Conservation (phyloP, 2,888 invertebrate species). For the Cryptocephalus primarius region DNA sequence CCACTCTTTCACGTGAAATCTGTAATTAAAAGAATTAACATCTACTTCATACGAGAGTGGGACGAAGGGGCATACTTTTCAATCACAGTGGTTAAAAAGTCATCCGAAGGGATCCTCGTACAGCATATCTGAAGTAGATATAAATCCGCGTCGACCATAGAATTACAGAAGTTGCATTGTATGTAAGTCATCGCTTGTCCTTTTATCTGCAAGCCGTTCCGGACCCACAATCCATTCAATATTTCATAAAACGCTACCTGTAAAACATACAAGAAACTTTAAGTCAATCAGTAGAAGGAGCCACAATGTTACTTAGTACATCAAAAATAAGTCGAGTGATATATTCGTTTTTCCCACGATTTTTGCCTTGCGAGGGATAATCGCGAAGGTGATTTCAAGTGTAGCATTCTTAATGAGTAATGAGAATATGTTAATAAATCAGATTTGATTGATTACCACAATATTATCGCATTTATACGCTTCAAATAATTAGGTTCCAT, state of each 20-base stretch:
- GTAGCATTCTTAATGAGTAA: too few relatives aligned
- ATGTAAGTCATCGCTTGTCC: slow-evolving; percentile 99
- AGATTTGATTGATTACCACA: too few relatives aligned
- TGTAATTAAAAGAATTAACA: slow-evolving; percentile 26
- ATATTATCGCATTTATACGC: too few relatives aligned
- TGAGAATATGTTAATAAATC: too few relatives aligned
- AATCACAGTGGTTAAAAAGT: slow-evolving; percentile 76
- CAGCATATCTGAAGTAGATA: slow-evolving; percentile 91
- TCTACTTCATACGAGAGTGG: neutral
- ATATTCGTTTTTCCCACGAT: too few relatives aligned
- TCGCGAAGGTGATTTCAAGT: too few relatives aligned
- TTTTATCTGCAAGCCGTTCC: slow-evolving; percentile 94
- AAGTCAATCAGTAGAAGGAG: too few relatives aligned
- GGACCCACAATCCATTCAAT: slow-evolving; percentile 86
- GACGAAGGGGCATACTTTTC: slow-evolving; percentile 55
- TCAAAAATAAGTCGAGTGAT: too few relatives aligned
- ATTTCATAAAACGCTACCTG: slow-evolving; percentile 95
- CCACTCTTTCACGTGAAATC: slow-evolving; percentile 83
- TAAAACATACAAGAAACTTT: slow-evolving; percentile 25
- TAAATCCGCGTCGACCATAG: slow-evolving; percentile 95
- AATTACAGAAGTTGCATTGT: slow-evolving; percentile 97
- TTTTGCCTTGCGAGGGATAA: too few relatives aligned
- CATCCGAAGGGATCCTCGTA: slow-evolving; percentile 74
- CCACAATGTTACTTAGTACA: too few relatives aligned
- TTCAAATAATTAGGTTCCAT: too few relatives aligned